These are phyloP conservation scores for Pachyrhynchus sulphureomaculatus DNA, from an alignment of 1,140 invertebrate species.

Conservation along the genomic window DNA sequence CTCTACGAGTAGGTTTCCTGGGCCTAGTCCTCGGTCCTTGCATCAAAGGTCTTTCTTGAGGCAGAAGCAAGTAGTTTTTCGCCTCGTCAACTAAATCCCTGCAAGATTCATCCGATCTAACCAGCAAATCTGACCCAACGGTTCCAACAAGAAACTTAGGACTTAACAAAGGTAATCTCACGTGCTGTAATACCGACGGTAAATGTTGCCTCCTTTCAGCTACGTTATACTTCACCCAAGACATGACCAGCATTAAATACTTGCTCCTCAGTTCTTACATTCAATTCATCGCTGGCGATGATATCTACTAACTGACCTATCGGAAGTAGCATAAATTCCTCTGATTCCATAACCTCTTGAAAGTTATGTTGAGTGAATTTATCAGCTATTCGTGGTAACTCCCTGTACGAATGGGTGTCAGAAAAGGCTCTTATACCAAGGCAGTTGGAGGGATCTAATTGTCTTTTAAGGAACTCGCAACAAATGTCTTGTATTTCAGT, in stretches of 20 bases:
- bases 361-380: constrained; percentile 99
- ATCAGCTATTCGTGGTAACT: constrained; percentile 91
- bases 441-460: constrained; percentile 97
- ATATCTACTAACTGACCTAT: constrained; percentile 96
- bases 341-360: constrained; percentile 95
- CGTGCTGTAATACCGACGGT: constrained; percentile 93
- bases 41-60: constrained; percentile 96
- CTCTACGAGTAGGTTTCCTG: constrained; percentile 87
- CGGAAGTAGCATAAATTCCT: constrained; percentile 94
- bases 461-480: constrained; percentile 96
- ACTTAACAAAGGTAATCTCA: constrained; percentile 88
- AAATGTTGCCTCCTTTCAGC: constrained; percentile 87
- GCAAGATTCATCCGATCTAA: constrained; percentile 94
- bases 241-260: constrained; percentile 94
- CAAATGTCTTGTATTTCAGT: constrained; percentile 94
- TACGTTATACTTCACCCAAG: constrained; percentile 97
- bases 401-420: constrained; percentile 96
- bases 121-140: constrained; percentile 93
- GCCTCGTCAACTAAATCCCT: constrained; percentile 97
- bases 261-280: constrained; percentile 96
- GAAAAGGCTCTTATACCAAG: constrained; percentile 98
- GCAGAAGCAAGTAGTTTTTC: constrained; percentile 95
- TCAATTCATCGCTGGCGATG: constrained; percentile 95
- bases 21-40: constrained; percentile 92
- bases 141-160: constrained; percentile 98